These are phyloP conservation scores for Amyelois transitella DNA, from an alignment of 1,140 invertebrate genomes.

Conservation along the genomic window DNA sequence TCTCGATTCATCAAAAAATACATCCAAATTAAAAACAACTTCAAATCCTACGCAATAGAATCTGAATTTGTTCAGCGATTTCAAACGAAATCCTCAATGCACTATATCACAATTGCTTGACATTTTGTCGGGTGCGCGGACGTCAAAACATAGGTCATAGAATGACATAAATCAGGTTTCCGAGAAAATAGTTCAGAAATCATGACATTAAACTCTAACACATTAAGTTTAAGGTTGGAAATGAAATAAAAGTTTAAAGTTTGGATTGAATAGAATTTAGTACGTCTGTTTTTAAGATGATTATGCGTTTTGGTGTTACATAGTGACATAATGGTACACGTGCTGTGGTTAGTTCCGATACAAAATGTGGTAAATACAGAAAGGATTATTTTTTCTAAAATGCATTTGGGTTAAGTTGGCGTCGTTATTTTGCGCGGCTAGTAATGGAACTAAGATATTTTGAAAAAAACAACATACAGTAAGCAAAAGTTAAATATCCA, in stretches of 20 bases:
- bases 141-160: conserved; percentile 19
- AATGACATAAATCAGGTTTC: conserved; percentile 9
- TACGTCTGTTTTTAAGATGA: neutral
- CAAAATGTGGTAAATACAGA: neutral
- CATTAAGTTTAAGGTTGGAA: neutral
- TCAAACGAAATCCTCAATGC: neutral
- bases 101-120: conserved; percentile 15
- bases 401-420: too few species aligned
- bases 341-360: neutral
- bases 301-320: neutral
- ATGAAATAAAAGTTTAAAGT: neutral
- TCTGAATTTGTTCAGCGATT: neutral
- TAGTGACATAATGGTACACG: neutral
- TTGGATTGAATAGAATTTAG: neutral
- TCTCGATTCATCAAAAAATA: too few species aligned
- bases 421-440: too few species aligned
- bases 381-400: neutral
- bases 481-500: too few species aligned
- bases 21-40: too few species aligned
- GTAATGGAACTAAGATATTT: too few species aligned
- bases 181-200: neutral
- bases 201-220: neutral
- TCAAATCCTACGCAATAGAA: neutral
- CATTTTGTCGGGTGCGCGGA: conserved; percentile 10
- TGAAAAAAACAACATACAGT: too few species aligned